Conservation (phyloP, 2,888 invertebrate species). For the Congeria kusceri region DNA sequence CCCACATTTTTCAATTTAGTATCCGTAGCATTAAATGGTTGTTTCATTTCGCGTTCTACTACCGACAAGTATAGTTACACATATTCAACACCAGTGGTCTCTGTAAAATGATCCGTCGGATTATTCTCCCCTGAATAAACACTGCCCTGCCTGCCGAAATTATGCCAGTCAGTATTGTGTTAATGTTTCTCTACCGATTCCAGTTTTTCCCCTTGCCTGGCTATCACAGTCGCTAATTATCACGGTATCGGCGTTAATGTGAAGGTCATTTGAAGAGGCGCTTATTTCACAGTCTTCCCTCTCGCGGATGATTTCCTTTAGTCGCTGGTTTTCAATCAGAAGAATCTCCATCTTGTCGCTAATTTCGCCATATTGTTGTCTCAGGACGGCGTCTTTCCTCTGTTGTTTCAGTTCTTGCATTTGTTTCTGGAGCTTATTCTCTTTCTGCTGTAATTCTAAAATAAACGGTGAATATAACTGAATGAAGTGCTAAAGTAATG, state of each 20-base stretch:
- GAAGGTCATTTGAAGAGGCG: too few species aligned
- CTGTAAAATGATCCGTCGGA: not conserved
- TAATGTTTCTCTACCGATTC: too few species aligned
- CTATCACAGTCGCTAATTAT: too few species aligned
- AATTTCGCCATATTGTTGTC: constrained; percentile 65
- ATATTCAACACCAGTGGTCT: not conserved
- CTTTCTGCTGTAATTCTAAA: constrained; percentile 65
- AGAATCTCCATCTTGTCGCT: constrained; percentile 68
- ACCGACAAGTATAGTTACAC: not conserved
- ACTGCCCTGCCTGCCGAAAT: not conserved
- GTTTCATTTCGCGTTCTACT: too few species aligned
- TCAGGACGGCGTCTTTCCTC: constrained; percentile 55
- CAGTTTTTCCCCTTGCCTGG: too few species aligned
- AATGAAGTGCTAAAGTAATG: too few species aligned
- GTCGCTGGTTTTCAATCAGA: constrained; percentile 65
- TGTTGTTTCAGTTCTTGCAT: constrained; percentile 48
- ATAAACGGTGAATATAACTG: too few species aligned
- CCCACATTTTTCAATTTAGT: too few species aligned
- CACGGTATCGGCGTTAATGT: too few species aligned
- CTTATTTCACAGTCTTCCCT: constrained; percentile 26
- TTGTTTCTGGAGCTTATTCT: constrained; percentile 53
- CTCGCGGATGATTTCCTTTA: constrained; percentile 70
- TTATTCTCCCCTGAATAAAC: not conserved
- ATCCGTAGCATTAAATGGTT: too few species aligned
- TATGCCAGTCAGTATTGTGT: not conserved